A percentile compares a stretch with the other conserved stretches of the same genome.
Evolutionary conservation across 2,888 invertebrate genomes (phyloP).

Genomic region (Osmoderma eremita): DNA sequence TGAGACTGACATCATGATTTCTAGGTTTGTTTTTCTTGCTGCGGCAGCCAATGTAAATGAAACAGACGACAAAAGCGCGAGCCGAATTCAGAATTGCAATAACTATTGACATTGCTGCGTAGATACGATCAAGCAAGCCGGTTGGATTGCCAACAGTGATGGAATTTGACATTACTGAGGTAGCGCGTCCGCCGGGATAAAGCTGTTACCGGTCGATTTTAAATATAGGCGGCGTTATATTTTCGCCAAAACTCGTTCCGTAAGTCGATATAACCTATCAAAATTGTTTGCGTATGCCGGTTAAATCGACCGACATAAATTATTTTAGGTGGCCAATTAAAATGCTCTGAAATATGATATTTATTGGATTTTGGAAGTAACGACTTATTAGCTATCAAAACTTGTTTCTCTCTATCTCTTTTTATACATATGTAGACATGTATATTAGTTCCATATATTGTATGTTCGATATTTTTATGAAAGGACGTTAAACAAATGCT

Average conservation of each 20-base stretch:
- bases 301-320: slow-evolving; percentile 15
- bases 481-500: too few relatives aligned
- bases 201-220: slow-evolving; percentile 19
- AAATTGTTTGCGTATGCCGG: slow-evolving; percentile 8
- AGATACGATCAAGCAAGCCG: slow-evolving; percentile 33
- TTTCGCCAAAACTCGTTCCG: slow-evolving; percentile 18
- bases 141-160: slow-evolving; percentile 22
- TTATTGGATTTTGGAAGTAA: slow-evolving; percentile 6
- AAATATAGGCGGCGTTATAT: slow-evolving; percentile 7
- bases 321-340: slow-evolving; percentile 20
- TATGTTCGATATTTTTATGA: too few relatives aligned
- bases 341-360: background rate
- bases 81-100: slow-evolving; percentile 35
- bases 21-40: slow-evolving; percentile 1
- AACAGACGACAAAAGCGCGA: slow-evolving; percentile 31
- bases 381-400: slow-evolving; percentile 5
- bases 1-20: too few relatives aligned
- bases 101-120: slow-evolving; percentile 31
- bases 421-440: background rate
- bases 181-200: slow-evolving; percentile 6
- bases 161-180: slow-evolving; percentile 12
- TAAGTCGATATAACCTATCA: slow-evolving; percentile 22
- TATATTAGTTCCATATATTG: background rate
- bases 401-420: background rate
- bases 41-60: slow-evolving; percentile 25